Conservation (phyloP, 2,113 vertebrate species). For the Tupaia tana region DNA sequence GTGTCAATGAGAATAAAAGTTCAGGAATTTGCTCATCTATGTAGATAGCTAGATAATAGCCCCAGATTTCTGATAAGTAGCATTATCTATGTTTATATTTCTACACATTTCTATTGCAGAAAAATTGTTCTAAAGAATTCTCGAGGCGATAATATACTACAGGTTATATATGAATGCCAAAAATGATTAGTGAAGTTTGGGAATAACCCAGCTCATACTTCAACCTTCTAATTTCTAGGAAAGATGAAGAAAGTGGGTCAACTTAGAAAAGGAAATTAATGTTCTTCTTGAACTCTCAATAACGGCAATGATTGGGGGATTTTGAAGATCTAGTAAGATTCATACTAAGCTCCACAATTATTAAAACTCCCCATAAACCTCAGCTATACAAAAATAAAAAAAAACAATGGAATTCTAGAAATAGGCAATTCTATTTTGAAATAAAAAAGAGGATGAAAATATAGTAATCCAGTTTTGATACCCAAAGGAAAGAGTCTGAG, state of each 20-base stretch:
- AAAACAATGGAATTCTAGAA: neutral
- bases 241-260: neutral
- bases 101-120: constrained; percentile 19
- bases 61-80: neutral
- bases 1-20: neutral
- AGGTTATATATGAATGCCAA: neutral
- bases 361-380: neutral
- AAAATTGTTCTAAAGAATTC: neutral
- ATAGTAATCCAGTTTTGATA: neutral
- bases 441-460: neutral
- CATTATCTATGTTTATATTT: neutral
- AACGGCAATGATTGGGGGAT: neutral
- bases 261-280: constrained; percentile 33
- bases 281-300: neutral
- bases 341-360: neutral
- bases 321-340: neutral
- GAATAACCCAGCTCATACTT: neutral
- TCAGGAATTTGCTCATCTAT: neutral
- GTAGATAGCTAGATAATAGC: neutral
- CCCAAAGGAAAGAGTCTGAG: neutral
- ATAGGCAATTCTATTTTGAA: constrained; percentile 6
- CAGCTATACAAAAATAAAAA: constrained; percentile 30
- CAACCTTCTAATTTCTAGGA: neutral
- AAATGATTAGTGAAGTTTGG: neutral
- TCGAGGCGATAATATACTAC: neutral